Conservation (phyloP, 64 coral and sea anemone genomes). For the Montipora sp. region DNA sequence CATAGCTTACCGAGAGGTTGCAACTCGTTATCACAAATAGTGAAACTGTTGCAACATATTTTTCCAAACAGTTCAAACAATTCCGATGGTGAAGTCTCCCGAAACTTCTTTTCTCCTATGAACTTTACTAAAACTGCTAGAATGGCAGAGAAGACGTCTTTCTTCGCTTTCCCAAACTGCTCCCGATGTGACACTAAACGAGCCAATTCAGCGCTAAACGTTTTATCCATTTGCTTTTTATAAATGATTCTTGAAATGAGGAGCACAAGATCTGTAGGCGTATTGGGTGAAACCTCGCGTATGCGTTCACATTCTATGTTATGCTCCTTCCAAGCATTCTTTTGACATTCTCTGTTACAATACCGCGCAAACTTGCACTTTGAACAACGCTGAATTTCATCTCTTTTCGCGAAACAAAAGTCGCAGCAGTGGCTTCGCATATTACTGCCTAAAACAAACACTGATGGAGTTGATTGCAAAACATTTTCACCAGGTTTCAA, state of each 20-base stretch:
- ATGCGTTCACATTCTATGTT: constrained; percentile 88
- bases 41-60: constrained; percentile 95
- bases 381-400: constrained; percentile 78
- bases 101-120: constrained; percentile 50
- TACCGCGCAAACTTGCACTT: constrained; percentile 85
- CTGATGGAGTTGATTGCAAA: constrained; percentile 42
- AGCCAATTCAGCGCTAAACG: constrained; percentile 6
- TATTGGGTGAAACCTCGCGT: constrained; percentile 49
- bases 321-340: constrained; percentile 88
- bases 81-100: constrained; percentile 8
- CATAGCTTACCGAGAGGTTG: constrained; percentile 70
- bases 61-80: constrained; percentile 93
- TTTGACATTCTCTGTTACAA: constrained; percentile 81
- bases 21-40: constrained; percentile 92
- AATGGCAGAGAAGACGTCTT: constrained; percentile 70
- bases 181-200: constrained; percentile 75
- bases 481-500: constrained; percentile 62
- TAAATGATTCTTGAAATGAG: constrained; percentile 77
- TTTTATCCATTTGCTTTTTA: constrained; percentile 1
- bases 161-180: constrained; percentile 49
- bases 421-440: constrained; percentile 79
- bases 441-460: constrained; percentile 75
- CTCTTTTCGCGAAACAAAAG: constrained; percentile 67
- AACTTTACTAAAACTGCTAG: constrained; percentile 61
- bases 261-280: constrained; percentile 76